phyloP scores from a whole-genome alignment of 2,888 invertebrate genomes.

The Crossocerus cetratus region DNA sequence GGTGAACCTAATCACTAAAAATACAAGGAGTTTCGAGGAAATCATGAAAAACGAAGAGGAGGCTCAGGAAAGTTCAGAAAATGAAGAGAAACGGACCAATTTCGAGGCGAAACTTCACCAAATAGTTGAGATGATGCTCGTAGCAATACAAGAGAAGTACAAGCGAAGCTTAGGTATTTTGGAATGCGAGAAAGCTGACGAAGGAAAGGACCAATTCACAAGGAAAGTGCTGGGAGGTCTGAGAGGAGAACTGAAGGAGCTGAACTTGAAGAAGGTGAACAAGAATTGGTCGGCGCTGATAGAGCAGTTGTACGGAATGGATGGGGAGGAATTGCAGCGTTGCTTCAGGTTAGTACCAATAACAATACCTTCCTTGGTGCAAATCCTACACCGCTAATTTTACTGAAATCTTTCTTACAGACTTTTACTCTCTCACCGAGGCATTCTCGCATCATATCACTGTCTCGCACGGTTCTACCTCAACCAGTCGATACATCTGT shows the following conservation, averaged over 20 bases:
- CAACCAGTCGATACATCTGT: neutral
- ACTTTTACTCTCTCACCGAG: neutral
- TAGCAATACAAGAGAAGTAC: neutral
- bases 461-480: neutral
- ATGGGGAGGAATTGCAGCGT: neutral
- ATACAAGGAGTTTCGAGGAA: neutral
- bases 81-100: neutral
- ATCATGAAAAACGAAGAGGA: neutral
- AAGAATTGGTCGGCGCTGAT: neutral
- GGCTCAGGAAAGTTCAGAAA: neutral
- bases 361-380: neutral
- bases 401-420: neutral
- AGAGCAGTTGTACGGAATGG: neutral
- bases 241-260: neutral
- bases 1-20: neutral
- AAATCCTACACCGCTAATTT: neutral
- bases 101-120: neutral
- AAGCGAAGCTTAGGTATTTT: neutral
- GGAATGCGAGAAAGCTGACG: neutral
- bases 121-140: neutral
- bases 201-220: neutral
- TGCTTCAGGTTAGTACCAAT: neutral
- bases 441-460: neutral
- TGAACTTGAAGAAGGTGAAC: neutral
- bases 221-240: neutral